Evolutionary conservation across 2,113 vertebrate species (phyloP).

Genomic region (Brachirus orientalis): DNA sequence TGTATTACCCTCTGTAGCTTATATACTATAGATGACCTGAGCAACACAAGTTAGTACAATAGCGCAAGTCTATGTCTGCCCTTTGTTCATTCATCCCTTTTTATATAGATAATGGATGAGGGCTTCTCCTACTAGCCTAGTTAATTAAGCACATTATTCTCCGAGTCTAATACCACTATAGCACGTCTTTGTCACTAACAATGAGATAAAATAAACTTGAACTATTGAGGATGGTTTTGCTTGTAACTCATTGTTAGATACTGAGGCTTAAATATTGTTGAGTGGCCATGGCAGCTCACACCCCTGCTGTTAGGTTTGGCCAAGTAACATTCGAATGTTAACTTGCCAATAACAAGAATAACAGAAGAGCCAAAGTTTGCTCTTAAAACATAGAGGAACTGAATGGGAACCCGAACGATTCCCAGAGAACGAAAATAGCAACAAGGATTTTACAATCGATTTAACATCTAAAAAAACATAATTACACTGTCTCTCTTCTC

Average conservation of each 20-base stretch:
- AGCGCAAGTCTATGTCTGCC: neutral
- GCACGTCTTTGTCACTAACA: neutral
- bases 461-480: conserved; percentile 78
- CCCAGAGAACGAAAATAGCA: conserved; percentile 57
- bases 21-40: neutral
- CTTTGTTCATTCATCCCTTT: neutral
- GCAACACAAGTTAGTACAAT: neutral
- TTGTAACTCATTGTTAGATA: neutral
- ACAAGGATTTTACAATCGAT: conserved; percentile 85
- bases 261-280: conserved; percentile 19
- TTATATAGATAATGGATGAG: neutral
- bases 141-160: neutral
- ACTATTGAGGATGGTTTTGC: neutral
- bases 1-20: neutral
- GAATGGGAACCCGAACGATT: conserved; percentile 30
- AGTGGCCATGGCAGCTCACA: conserved; percentile 27
- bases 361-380: conserved; percentile 38
- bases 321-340: conserved; percentile 17
- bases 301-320: conserved; percentile 23
- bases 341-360: conserved; percentile 25
- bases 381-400: conserved; percentile 22
- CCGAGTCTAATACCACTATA: neutral
- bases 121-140: too few species aligned
- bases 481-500: conserved; percentile 73
- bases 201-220: too few species aligned